Percentiles rank a stretch among this genome's conserved stretches.
Conservation (phyloP, 2,113 vertebrate genomes). For the Castor canadensis region DNA sequence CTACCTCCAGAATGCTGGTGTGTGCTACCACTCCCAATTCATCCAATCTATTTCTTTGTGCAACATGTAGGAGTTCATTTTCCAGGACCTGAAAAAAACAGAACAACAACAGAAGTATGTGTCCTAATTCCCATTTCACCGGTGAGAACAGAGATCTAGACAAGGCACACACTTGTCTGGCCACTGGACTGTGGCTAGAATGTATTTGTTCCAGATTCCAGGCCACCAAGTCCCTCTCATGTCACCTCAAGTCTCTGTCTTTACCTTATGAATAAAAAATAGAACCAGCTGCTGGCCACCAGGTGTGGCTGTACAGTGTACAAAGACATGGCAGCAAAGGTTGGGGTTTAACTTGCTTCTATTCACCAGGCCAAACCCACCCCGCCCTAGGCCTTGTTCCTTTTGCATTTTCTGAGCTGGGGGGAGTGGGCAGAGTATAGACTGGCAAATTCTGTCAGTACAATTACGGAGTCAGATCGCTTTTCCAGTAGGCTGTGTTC, state of each 20-base stretch:
- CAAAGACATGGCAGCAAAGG: not conserved
- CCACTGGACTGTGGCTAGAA: not conserved
- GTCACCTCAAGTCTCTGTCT: not conserved
- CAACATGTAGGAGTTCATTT: not conserved
- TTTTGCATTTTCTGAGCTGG: not conserved
- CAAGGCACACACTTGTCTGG: not conserved
- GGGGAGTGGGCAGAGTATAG: rapidly evolving
- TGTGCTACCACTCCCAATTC: not conserved
- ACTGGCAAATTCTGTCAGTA: not conserved
- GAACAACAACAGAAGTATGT: not conserved
- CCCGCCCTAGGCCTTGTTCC: not conserved
- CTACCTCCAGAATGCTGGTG: too few relatives aligned
- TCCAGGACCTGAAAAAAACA: not conserved
- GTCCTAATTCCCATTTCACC: not conserved
- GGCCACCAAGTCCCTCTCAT: not conserved
- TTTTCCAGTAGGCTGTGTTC: not conserved
- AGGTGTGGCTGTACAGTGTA: not conserved
- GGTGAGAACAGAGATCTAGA: not conserved
- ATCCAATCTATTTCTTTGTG: not conserved
- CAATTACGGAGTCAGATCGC: not conserved
- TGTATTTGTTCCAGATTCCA: not conserved
- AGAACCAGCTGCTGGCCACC: not conserved
- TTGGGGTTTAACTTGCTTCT: not conserved
- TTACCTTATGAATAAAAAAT: not conserved
- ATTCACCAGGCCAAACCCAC: not conserved